Base-by-base conservation (phyloP, 2,797 vertebrate genomes). In the Rhinella marina region DNA sequence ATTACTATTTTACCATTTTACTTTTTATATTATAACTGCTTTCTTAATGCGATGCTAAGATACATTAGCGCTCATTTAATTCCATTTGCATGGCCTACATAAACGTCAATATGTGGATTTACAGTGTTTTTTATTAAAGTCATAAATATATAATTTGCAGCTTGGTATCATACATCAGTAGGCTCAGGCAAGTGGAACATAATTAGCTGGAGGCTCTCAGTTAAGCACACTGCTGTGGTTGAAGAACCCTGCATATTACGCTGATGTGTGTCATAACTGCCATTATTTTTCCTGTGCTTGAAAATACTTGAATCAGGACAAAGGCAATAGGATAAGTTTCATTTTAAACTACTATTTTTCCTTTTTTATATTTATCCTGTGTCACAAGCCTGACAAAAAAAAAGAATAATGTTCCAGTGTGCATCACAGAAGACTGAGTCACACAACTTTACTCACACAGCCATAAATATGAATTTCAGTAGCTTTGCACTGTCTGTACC, bases 31-130 rank as follows among this genome's bases (percentile, higher is more conserved):
- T 86, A 61, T 79, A 89, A 78, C 16, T 27, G 25, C 62, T 56
- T 77, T 82, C n/a, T 64, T 89, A 84, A 89, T 89, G 79, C 29
- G 66, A 70, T 89, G 52, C 59, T 87, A 83, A 89, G 81, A 86
- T 86, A 87, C 82, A 89, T 83, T 83, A 89, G 73, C 32, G 56
- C 75, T 87, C 64, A 75, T 89, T 89, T 87, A 86, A 89, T 86
- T 77, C 77, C 81, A 80, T 89, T 86, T 89, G 88, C 88, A 89
- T 87, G 79, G 32, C 81, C 66, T 70, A 89, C 87, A 89, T 86
- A 87, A 89, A 89, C 62, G 66, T 84, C 88, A 89, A 89, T 83
- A 89, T 87, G 85, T 83, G 88, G 54, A 87, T 89, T 89, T 89
- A 87, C 75, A 56, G 73, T 80, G 88, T 73, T 87, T 89, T 85